Percentiles rank a stretch among this genome's conserved stretches.
Conservation (phyloP, 2,113 vertebrate species). For the Hippocampus guttulatus region DNA sequence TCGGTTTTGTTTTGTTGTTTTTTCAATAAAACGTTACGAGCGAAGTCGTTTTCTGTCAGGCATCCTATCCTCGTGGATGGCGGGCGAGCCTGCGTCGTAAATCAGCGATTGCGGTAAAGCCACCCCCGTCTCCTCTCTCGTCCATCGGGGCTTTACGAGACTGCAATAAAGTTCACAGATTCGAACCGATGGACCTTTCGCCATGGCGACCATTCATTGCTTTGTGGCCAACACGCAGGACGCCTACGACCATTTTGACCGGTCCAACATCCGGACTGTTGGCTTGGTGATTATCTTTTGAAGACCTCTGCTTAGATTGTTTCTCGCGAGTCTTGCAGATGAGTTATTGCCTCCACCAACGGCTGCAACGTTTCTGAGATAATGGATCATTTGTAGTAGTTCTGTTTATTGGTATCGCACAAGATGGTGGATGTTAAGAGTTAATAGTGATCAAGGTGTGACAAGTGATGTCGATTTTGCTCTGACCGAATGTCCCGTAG, state of each 20-base stretch:
- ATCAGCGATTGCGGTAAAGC: slow-evolving; percentile 31
- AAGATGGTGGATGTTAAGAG: not conserved
- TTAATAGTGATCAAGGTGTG: too few relatives aligned
- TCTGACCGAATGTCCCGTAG: too few relatives aligned
- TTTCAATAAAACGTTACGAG: not conserved
- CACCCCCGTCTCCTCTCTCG: not conserved
- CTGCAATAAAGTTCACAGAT: slow-evolving; percentile 22
- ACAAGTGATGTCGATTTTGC: too few relatives aligned
- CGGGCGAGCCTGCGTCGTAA: slow-evolving; percentile 24
- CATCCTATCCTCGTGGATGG: not conserved
- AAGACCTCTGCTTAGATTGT: not conserved
- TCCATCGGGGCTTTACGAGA: slow-evolving; percentile 11
- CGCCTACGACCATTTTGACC: not conserved
- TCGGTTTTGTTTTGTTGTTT: not conserved
- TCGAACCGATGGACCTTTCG: slow-evolving; percentile 11
- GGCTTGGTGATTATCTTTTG: not conserved
- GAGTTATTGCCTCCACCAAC: not conserved
- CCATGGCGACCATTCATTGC: not conserved
- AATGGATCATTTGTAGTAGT: not conserved
- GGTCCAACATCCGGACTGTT: not conserved
- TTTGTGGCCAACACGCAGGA: slow-evolving; percentile 7
- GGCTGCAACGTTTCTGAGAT: not conserved
- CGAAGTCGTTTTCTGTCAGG: slow-evolving; percentile 1
- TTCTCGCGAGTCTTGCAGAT: not conserved
- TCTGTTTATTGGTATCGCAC: not conserved